Evolutionary conservation across 2,113 vertebrate species (phyloP), one percentile per base, ranked within the genome.

Genomic region (Atherinomorus stipes): DNA sequence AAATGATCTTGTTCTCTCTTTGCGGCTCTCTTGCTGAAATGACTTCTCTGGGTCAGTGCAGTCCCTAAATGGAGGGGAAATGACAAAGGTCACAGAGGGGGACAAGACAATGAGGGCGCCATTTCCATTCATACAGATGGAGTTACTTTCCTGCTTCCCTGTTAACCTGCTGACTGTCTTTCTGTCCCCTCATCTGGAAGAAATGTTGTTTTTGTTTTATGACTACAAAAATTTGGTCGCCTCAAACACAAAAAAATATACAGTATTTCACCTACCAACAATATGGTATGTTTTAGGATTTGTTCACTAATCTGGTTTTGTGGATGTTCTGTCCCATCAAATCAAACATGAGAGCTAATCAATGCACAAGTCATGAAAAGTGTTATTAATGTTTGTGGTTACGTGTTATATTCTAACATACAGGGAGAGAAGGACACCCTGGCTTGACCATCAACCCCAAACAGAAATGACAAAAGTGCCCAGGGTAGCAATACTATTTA

Each of bases 121-220:
- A 80, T 58, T 77, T 79, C 50, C 62, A 65, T 70, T 78, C 61
- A 79, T 42, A 68, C 67, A 78, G 78, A 80, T 89, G 84, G 76
- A 79, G 74, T 89, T 92, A 88, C 81, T 89, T 85, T 89, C 85
- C 84, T 49, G 64, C 47, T 60, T 88, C 90, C 78, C 85, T 76
- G 74, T 80, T 52, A 73, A 62, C 45, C 61, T 25, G 57, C 15
- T 53, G 11, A 5, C 57, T 51, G 22, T n/a, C 16, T 78, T 72
- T 49, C 85, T 78, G 64, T 65, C 64, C 64, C 42, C 22, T 66
- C 58, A 77, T 82, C 74, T 67, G 64, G 53, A 25, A 71, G 13
- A 57, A 79, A 79, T 28, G 10, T 37, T 22, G 28, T 54, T 59
- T 54, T 47, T 42, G 13, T 38, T 50, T n/a, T 51, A 64, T 62